Conservation (phyloP, 2,888 invertebrate species). For the Agrilus biguttatus region DNA sequence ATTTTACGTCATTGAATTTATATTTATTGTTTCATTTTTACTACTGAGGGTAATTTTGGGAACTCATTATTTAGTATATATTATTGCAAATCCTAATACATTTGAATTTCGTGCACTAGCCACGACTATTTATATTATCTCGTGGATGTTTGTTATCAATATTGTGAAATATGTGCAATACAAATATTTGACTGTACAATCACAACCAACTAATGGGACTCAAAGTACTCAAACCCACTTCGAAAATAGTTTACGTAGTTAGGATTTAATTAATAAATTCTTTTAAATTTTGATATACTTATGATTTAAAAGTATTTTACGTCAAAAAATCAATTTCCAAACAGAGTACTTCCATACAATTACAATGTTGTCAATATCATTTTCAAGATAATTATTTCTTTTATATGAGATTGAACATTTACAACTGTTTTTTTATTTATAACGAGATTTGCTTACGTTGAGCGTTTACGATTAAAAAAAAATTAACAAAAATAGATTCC, state of each 20-base stretch:
- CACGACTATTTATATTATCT: slow-evolving; percentile 22
- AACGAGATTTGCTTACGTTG: too few relatives aligned
- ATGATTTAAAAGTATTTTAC: too few relatives aligned
- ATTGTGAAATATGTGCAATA: slow-evolving; percentile 19
- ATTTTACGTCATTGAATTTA: slow-evolving; percentile 34
- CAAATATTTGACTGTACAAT: slow-evolving; percentile 13
- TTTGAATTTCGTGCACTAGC: slow-evolving; percentile 22
- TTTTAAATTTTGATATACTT: too few relatives aligned
- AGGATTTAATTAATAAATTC: background rate
- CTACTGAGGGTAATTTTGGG: slow-evolving; percentile 38
- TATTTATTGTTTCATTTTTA: slow-evolving; percentile 37
- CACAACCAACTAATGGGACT: background rate
- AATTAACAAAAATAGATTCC: too few relatives aligned
- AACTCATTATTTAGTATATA: slow-evolving; percentile 32
- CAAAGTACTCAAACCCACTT: background rate
- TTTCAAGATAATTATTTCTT: too few relatives aligned
- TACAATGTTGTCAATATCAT: too few relatives aligned
- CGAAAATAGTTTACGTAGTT: background rate
- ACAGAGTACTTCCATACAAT: too few relatives aligned
- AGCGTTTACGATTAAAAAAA: too few relatives aligned
- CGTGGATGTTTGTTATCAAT: slow-evolving; percentile 24
- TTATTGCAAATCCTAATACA: slow-evolving; percentile 32
- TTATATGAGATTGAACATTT: too few relatives aligned
- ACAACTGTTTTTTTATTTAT: too few relatives aligned
- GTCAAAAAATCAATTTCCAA: too few relatives aligned